Evolutionary conservation across 2,888 invertebrate genomes (phyloP).

Genomic region (Polydrusus tereticollis): DNA sequence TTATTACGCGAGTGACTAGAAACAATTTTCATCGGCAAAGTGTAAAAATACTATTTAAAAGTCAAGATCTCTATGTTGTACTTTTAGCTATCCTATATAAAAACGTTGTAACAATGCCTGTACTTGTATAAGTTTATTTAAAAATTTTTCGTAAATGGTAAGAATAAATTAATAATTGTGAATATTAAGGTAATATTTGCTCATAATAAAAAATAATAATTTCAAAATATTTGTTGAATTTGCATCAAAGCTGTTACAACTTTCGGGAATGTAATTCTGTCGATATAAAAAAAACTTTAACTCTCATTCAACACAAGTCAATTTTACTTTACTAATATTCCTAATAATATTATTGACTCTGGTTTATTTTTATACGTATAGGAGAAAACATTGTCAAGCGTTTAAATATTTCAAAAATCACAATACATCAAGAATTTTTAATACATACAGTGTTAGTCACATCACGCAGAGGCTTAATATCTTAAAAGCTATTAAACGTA

Average conservation of each 20-base stretch:
- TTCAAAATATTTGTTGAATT: too few relatives aligned
- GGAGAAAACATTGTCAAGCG: constrained; percentile 46
- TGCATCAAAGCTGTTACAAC: neutral
- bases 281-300: constrained; percentile 5
- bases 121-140: neutral
- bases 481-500: too few relatives aligned
- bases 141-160: too few relatives aligned
- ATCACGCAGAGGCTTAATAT: too few relatives aligned
- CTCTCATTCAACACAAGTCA: constrained; percentile 32
- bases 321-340: constrained; percentile 22
- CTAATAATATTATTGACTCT: constrained; percentile 47
- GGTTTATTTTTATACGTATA: constrained; percentile 40
- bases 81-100: constrained; percentile 20
- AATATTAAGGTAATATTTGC: too few relatives aligned
- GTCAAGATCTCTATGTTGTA: constrained; percentile 23
- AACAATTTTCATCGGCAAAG: constrained; percentile 24
- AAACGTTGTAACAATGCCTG: neutral
- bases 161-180: too few relatives aligned
- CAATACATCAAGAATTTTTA: constrained; percentile 22
- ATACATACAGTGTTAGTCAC: neutral
- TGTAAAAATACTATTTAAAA: constrained; percentile 35
- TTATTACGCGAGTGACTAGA: constrained; percentile 30
- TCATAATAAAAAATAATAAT: too few relatives aligned
- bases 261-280: neutral
- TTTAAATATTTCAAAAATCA: constrained; percentile 43